Evolutionary conservation across 1,140 invertebrate species (phyloP), one percentile per base, ranked within the genome.

Genomic region (Drosophila nikananu): DNA sequence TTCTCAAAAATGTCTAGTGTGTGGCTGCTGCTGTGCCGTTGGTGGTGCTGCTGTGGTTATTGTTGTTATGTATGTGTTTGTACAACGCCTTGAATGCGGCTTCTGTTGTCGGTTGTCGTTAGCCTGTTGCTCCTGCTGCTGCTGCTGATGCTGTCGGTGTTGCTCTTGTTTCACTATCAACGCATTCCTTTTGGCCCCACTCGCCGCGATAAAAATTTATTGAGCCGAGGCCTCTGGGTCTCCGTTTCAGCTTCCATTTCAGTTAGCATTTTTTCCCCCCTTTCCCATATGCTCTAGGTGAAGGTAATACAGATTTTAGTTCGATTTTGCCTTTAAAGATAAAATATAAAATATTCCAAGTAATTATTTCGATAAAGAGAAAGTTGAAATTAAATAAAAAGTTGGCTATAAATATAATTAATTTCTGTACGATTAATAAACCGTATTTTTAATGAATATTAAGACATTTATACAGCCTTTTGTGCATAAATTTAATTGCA

Each of bases 21-120:
- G 46, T 48, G 76, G 52, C 35, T 72, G 46, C 2, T 25, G 58
- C 35, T 72, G 46, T 2, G 54, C 54, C 63, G 67, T 27, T 80
- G 59, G 35, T 59, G 39, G 19, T 27, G 39, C 32, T 55, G 35
- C 30, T 64, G 48, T n/a, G 68, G 73, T 41, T 66, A 58, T 59
- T 86, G 71, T 60, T 83, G 72, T 87, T 86, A 68, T 86, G 78
- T 70, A 84, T 86, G 75, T 87, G 80, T 86, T 87, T 86, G 83
- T 83, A 86, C 83, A 86, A 86, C 80, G 83, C 83, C 83, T 86
- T 86, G 81, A 83, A 87, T 89, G 81, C 66, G 68, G 83, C 84
- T 89, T 80, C 84, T 83, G 83, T 87, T 78, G 76, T 64, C 75
- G 44, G 67, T 79, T 78, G 76, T 70, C 55, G 74, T 48, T 77